Evolutionary conservation across 2,113 vertebrate genomes (phyloP), one percentile per base, ranked within the genome.

Genomic region (Aepyceros melampus): DNA sequence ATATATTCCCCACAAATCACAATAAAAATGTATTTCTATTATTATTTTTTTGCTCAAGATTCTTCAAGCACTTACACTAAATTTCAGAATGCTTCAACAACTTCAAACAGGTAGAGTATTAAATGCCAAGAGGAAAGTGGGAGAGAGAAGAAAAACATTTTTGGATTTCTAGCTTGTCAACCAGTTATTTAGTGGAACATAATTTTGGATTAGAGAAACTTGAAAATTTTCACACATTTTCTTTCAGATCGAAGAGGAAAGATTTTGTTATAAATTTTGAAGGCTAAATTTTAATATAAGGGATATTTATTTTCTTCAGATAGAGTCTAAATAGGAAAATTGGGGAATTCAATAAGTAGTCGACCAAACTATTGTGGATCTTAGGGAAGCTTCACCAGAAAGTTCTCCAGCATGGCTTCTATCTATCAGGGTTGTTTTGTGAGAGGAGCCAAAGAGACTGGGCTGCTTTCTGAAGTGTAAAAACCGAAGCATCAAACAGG

Each of bases 21-120:
- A 95, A 82, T 40, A 76, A 84, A 95, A 81, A 90, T 94, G 27
- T 76, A 67, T 96, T 97, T 90, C 90, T 92, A 27, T 95, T 95
- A 83, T 76, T 43, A 76, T 40, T 67, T 97, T 96, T 98, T 95
- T 78, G 29, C n/a, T 84, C 60, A 79, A 81, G 49, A 62, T 14
- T 95, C 60, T 89, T 96, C 15, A 79, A n/a, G 62, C 51, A 96
- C 81, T 94, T 96, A 76, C 0, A 19, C 53, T 82, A 79, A 85
- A 86, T 90, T 96, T 81, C 36, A 82, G n/a, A 87, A 94, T 49
- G 83, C 40, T 58, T 87, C 56, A 79, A 12, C 16, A 92, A 81
- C 55, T 93, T 92, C 33, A n/a, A 27, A 89, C 60, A 64, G 45
- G 82, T 29, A 17, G 47, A 33, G 23, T 55, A 11, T 29, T 89